Base-by-base conservation (phyloP, 1,140 invertebrate species). In the Eumaeus atala region DNA sequence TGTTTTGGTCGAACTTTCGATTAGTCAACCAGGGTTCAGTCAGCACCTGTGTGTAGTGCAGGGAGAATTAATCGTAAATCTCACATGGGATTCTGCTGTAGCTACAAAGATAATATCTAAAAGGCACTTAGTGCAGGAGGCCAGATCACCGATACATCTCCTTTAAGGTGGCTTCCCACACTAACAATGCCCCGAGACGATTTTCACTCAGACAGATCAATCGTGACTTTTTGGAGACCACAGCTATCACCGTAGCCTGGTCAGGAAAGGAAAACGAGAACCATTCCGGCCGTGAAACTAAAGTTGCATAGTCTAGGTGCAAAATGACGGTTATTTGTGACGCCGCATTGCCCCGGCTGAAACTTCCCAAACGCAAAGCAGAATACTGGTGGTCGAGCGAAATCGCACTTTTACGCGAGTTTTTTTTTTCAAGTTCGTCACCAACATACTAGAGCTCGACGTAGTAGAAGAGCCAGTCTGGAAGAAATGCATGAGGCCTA, bases 121-220 rank as follows among this genome's bases (percentile, higher is more conserved):
- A 0, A 72, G 72, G 72, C 48, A 56, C 12, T 72, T 77, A 1
- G 60, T 62, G 11, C 61, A 72, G 36, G 62, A 69, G 0, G 33
- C 63, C 72, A 9, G 70, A 80, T 36, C 70, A 80, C 38, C 66
- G 63, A 8, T 62, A 70, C 38, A 72, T 80, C 9, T 40, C 34
- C 0, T 50, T 67, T 1, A 47, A 60, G 1, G 12, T 64, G 0
- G 9, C 33, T 0, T 10, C 14, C 9, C 40, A 17, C 9, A 44
- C 5, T 16, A 9, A 5, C 7, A 17, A 9, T 7, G 16, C 6
- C 12, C 7, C 7, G 2, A 3, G 40, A 9, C 40, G 40, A 4
- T 44, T 12, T 12, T 44, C 40, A 4, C 9, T 16, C 2, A 44
- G 16, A 14, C 3, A 16, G 0, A 14, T 44, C 1, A 44, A 48